Evolutionary conservation across 2,888 invertebrate genomes (phyloP), one percentile per base, ranked within the genome.

Genomic region (Synanthedon formicaeformis): DNA sequence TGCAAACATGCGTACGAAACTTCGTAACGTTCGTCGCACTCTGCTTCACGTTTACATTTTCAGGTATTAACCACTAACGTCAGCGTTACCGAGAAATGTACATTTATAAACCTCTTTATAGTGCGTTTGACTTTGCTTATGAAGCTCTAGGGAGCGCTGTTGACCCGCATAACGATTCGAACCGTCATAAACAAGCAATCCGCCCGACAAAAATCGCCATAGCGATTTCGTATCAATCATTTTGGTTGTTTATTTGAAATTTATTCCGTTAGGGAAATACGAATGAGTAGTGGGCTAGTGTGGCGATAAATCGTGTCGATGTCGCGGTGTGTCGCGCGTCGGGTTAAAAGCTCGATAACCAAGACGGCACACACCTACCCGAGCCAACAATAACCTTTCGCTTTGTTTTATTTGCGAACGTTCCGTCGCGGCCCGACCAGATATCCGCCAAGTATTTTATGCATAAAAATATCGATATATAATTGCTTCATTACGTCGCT

Each of bases 381-480:
- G 75, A 69, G 76, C 78, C 81, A 86, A 87, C 86, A 87, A 86
- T 86, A 84, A 82, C 79, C 80, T 69, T 69, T 64, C 59, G 73
- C 77, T 81, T 84, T 85, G 82, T 83, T 84, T 87, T 86, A 83
- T 85, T 87, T 86, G 70, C 71, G 69, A 71, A 64, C 73, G 74
- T 69, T 72, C 73, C 71, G 61, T 67, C 69, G 70, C 71, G 67
- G 71, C 64, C 73, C 73, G 75, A 70, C 79, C 78, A 80, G 82
- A 83, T 82, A 83, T 79, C 81, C 81, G 74, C 83, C 78, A 79
- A 83, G 83, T 79, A 83, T 87, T 85, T 86, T 86, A 86, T 86
- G 87, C 86, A 86, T 83, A 86, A 86, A 87, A 86, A 86, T 87
- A 87, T 86, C 86, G 87, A 86, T 87, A 84, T 87, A 87, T 87